phyloP scores from a whole-genome alignment of 1,140 invertebrate species.

The Vollenhovia emeryi region DNA sequence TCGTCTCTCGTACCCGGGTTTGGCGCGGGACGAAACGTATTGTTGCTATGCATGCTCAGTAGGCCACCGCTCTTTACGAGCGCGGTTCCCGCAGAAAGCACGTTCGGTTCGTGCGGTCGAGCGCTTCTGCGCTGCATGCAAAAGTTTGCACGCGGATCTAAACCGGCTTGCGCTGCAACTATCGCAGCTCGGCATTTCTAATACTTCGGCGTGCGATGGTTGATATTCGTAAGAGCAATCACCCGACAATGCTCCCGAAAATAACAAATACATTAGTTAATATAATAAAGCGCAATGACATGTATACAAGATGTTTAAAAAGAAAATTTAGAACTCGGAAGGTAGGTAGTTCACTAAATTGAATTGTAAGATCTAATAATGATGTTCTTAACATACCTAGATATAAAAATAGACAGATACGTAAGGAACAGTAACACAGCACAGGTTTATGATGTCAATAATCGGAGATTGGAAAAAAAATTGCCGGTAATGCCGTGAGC shows the following conservation, averaged over 20 bases:
- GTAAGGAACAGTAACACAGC: neutral
- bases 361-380: too few relatives aligned
- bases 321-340: neutral
- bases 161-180: neutral
- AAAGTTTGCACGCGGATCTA: neutral
- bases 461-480: neutral
- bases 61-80: slow-evolving; percentile 55
- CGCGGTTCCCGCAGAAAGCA: slow-evolving; percentile 12
- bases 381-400: too few relatives aligned
- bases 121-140: neutral
- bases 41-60: slow-evolving; percentile 69
- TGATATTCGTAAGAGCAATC: neutral
- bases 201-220: neutral
- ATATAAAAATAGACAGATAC: neutral
- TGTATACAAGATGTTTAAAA: neutral
- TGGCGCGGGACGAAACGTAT: slow-evolving; percentile 64
- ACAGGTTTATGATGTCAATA: neutral
- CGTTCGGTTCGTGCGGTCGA: neutral
- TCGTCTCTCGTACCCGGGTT: slow-evolving; percentile 46
- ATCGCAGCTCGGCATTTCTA: neutral
- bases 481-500: neutral
- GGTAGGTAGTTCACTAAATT: neutral
- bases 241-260: neutral
- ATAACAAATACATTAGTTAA: neutral
- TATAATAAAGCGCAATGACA: neutral